Percentiles rank a stretch among this genome's conserved stretches.
These are phyloP conservation scores for Sprattus sprattus DNA, from an alignment of 2,113 vertebrate species.

Conservation along the genomic window DNA sequence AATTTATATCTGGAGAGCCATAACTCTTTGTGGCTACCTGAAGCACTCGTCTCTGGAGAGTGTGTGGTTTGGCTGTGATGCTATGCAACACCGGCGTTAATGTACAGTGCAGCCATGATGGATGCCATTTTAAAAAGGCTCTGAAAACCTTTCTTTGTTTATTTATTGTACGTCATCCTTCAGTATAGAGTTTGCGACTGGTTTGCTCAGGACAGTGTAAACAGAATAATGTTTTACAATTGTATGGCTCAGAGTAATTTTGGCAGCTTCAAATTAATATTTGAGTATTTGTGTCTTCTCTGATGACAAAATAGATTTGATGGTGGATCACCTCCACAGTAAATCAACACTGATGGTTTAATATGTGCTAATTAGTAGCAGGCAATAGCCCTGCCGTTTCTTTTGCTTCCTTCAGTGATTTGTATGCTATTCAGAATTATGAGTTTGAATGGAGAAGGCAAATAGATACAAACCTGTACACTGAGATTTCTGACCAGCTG, in stretches of 20 bases:
- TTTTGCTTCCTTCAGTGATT: neutral
- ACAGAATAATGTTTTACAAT: neutral
- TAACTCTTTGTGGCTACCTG: neutral
- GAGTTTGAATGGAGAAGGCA: neutral
- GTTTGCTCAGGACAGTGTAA: neutral
- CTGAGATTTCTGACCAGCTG: too few species aligned
- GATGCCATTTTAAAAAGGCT: neutral
- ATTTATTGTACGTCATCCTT: neutral
- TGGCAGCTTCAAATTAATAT: neutral
- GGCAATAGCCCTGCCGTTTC: neutral
- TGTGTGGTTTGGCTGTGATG: neutral
- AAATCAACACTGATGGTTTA: neutral
- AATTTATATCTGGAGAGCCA: slow-evolving; percentile 5
- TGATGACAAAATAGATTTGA: neutral
- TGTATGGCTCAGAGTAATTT: neutral
- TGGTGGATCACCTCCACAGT: neutral
- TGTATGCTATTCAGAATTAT: neutral
- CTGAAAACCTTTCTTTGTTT: neutral
- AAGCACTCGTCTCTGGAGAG: neutral
- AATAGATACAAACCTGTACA: neutral
- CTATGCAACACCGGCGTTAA: neutral
- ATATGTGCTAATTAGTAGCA: neutral
- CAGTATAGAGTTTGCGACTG: neutral
- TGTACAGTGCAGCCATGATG: neutral
- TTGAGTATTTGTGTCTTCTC: neutral